These are phyloP conservation scores for Danio rerio DNA, from an alignment of 2,113 vertebrate species.

Conservation along the genomic window GRCz12tu NC_133198.1:30097501-30098000, in stretches of 20 bases:
- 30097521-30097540: too few species aligned
- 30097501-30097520: constrained; percentile 4
- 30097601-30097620: not conserved
- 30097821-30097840: not conserved
- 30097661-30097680: not conserved
- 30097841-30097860: not conserved
- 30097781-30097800: too few species aligned
- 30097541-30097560: too few species aligned
- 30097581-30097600: not conserved
- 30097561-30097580: too few species aligned
- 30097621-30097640: too few species aligned
- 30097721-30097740: too few species aligned
- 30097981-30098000: too few species aligned
- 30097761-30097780: too few species aligned
- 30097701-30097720: too few species aligned
- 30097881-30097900: not conserved
- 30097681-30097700: not conserved
- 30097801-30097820: not conserved
- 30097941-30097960: too few species aligned
- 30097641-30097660: not conserved
- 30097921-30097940: not conserved
- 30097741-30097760: too few species aligned
- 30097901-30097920: not conserved
- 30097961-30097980: too few species aligned
- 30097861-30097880: not conserved